Conservation (phyloP, 2,113 vertebrate species). For the Sander lucioperca region DNA sequence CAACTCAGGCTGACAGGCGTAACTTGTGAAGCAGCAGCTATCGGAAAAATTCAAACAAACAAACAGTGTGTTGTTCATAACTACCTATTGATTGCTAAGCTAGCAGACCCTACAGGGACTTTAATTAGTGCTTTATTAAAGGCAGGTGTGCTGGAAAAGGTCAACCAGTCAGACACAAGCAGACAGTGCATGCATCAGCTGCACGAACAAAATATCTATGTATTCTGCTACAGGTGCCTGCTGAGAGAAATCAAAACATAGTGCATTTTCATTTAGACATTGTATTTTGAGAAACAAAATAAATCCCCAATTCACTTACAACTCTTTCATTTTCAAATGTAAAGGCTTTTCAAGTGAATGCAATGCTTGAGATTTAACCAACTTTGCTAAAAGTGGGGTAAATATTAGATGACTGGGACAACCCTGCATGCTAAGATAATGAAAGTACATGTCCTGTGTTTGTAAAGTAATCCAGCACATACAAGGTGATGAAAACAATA, state of each 20-base stretch:
- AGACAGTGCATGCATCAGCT: background rate
- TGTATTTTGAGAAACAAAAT: background rate
- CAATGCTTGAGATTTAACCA: background rate
- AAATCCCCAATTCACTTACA: background rate
- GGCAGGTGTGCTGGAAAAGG: constrained; percentile 16
- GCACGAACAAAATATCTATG: background rate
- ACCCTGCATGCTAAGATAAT: background rate
- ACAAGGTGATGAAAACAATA: background rate
- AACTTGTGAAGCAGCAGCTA: background rate
- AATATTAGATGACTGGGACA: too few relatives aligned
- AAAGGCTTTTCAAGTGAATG: background rate
- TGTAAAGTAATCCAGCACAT: background rate
- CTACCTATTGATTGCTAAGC: constrained; percentile 8
- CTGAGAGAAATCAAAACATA: constrained; percentile 1
- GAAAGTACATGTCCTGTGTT: background rate
- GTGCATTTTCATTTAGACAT: background rate
- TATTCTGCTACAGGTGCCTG: background rate
- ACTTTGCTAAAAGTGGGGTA: too few relatives aligned
- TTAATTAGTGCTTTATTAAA: constrained; percentile 28
- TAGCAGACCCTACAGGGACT: background rate
- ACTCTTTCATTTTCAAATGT: background rate
- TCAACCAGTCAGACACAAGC: constrained; percentile 18
- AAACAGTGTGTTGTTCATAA: constrained; percentile 12
- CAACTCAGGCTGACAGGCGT: background rate
- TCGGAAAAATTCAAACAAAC: background rate